A percentile compares a stretch with the other conserved stretches of the same genome.
phyloP scores from a whole-genome alignment of 2,797 vertebrate species.

The Malurus splendens region DNA sequence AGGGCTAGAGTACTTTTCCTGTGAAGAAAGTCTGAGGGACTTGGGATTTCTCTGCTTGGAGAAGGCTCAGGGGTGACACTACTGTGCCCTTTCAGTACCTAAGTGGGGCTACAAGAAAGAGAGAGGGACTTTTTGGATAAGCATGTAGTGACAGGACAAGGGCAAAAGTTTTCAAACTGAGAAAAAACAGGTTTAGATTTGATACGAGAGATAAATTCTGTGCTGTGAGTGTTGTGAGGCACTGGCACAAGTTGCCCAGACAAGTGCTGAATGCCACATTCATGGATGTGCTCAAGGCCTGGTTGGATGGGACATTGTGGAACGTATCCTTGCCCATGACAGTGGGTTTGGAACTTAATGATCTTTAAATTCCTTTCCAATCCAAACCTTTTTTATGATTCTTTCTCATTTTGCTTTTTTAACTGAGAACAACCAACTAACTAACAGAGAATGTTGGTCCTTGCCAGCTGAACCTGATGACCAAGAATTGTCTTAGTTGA shows the following conservation, averaged over 20 bases:
- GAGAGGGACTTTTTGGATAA: background rate
- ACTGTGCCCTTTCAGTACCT: background rate
- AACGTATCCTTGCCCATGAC: background rate
- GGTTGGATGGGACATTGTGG: background rate
- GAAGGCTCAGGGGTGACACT: background rate
- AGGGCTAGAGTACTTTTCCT: background rate
- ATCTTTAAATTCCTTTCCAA: background rate
- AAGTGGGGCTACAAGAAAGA: background rate
- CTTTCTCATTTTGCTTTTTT: background rate
- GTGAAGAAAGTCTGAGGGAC: rapidly evolving
- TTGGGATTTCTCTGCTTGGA: background rate
- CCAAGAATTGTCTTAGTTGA: background rate
- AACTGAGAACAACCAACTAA: background rate
- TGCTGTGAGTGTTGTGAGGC: background rate
- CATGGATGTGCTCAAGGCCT: background rate
- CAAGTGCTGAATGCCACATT: background rate
- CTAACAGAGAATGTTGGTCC: background rate
- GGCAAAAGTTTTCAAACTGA: background rate
- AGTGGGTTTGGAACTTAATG: background rate
- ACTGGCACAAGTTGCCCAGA: background rate
- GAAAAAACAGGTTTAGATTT: background rate
- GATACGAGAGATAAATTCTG: background rate
- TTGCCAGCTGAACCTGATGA: background rate
- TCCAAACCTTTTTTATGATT: background rate
- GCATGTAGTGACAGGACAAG: background rate